Base-by-base conservation (phyloP, 2,113 vertebrate species). In the pig (Sus scrofa) region DNA sequence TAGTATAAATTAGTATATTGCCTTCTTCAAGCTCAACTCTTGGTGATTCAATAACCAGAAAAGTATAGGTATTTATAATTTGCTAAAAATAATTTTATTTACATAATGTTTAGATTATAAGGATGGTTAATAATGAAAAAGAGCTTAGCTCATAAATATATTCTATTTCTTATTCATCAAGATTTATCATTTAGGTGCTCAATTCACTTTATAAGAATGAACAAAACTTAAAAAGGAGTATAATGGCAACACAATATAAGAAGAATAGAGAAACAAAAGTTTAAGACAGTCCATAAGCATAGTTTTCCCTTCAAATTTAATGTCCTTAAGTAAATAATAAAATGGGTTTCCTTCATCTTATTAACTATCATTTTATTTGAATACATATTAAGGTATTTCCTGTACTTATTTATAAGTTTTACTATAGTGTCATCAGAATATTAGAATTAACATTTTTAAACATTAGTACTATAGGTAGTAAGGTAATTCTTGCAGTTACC, bases 51-150 rank as follows among this genome's bases (percentile, higher is more conserved):
- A 58, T 62, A 67, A 62, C 1, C 22, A 86, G 32, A 74, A n/a
- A 67, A 52, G 7, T 52, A 85, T 2, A 77, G 26, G 19, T 11
- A 44, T n/a, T 73, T 82, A 52, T 37, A 88, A 78, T 54, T 68
- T 27, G 5, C 15, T 84, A 75, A 91, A 92, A 92, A 67, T 75
- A 95, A 79, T 56, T 74, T 89, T 93, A 39, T 82, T 77, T 81
- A 34, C 1, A 70, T 44, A 67, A 22, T 44, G 89, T 85, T 52
- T 58, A 71, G 68, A 62, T 81, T 39, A 37, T 52, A 15, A 54
- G n/a, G 78, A 68, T 54, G 37, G 56, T n/a, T 39, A 71, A 68
- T 20, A 79, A 32, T 92, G 15, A 27, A 60, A 95, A 84, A 52
- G 54, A 39, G 4, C 44, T 27, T 32, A 0, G 79, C 4, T 37